Conservation (phyloP, 2,113 vertebrate species). For the Tretioscincus oriximinensis region DNA sequence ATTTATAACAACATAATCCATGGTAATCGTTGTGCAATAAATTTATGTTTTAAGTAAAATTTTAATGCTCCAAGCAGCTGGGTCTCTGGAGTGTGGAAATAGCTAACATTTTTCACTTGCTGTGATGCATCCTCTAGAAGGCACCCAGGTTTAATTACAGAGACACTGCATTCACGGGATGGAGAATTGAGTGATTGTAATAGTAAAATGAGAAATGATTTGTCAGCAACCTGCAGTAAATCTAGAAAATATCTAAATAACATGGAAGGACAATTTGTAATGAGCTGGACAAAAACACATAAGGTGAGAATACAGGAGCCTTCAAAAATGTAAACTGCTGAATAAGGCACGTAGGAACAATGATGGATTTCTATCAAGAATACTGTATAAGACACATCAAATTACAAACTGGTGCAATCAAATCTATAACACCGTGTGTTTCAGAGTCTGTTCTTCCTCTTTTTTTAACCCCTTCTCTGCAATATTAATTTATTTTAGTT, state of each 20-base stretch:
- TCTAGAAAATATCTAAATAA: conserved; percentile 42
- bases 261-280: conserved; percentile 11
- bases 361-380: not conserved
- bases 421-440: not conserved
- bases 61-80: conserved; percentile 74
- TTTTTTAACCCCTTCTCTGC: not conserved
- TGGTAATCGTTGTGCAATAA: conserved; percentile 68
- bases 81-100: conserved; percentile 78
- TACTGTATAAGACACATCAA: not conserved
- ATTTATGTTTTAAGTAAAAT: conserved; percentile 78
- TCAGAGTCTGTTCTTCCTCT: not conserved
- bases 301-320: not conserved
- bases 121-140: conserved; percentile 58
- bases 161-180: conserved; percentile 41
- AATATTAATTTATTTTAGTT: not conserved
- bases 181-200: conserved; percentile 47
- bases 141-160: conserved; percentile 68
- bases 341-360: not conserved
- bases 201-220: conserved; percentile 42
- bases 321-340: conserved; percentile 29
- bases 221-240: conserved; percentile 4
- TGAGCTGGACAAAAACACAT: conserved; percentile 10
- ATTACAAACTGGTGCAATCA: not conserved
- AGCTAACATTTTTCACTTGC: conserved; percentile 74
- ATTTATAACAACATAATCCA: conserved; percentile 74